Evolutionary conservation across 1,140 invertebrate species (phyloP), one percentile per base, ranked within the genome.

Genomic region (Phortica variegata): DNA sequence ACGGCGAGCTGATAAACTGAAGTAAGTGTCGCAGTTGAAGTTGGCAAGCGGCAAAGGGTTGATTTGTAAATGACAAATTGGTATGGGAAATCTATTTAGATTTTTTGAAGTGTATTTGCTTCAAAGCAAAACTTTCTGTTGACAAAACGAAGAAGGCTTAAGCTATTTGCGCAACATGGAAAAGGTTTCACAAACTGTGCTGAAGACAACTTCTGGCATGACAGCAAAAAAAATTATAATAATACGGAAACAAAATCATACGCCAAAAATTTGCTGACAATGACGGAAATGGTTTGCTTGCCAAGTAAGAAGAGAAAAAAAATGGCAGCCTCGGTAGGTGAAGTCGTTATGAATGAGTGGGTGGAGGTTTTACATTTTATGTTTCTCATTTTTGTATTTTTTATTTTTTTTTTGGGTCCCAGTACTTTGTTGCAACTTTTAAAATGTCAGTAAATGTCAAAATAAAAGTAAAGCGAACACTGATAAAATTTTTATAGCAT

Each of bases 401-500:
- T 34, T 39, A 34, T 47, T 31, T 38, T 44, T 36, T 31, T 36
- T 60, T 66, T 53, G 54, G 20, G 58, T 33, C 46, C 52, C 33
- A 61, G 54, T 51, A 47, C 52, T 63, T 63, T 60, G 23, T 5
- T 26, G 23, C 5, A 26, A 26, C 5, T 10, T 65, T 54, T 40
- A 44, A 63, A 68, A 68, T 68, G 63, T 68, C 63, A 68, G 57
- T 58, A 38, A 69, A 68, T 68, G 63, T 68, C 63, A 69, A 68
- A 68, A 68, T 68, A 68, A 68, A 68, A 68, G 63, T 68, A 68
- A 68, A 65, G 63, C 23, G 23, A 26, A 26, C 10, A 10, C 60
- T 68, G 63, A 68, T 68, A 68, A 68, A 68, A 69, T 58, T 68
- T 68, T 68, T 68, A 68, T 68, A 69, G 65, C 63, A 60, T 69